Evolutionary conservation across 1,140 invertebrate species (phyloP), one percentile per base, ranked within the genome.

Genomic region (Monomorium pharaonis): DNA sequence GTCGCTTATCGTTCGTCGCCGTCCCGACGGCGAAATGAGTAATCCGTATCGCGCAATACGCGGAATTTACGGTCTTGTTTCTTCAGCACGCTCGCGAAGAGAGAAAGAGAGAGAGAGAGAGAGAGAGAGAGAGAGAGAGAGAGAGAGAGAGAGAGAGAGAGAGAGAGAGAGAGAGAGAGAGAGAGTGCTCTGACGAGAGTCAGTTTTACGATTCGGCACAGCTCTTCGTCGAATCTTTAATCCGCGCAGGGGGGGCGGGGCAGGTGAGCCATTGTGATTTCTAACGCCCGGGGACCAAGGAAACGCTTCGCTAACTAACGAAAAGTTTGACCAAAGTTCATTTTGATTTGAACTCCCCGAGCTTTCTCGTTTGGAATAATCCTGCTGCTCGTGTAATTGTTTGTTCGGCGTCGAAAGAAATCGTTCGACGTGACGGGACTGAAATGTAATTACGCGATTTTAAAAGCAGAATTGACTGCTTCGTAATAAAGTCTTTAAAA

Each of bases 281-380:
- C 27, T 12, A 37, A 18, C 24, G 24, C 9, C 12, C 42, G 44
- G 16, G 37, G 33, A 21, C 75, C 21, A 2, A 14, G 51, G 51
- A 21, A 56, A 33, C 67, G 27, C n/a, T 47, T 33, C 18, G 24
- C 78, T 37, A 83, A 74, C 54, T 74, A n/a, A n/a, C 30, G 51
- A n/a, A 83, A 74, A 83, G 37, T 72, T 83, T 58, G 14, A 33
- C 24, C 37, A 47, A 42, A 83, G 65, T 83, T 80, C 77, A 16
- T 37, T 37, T 69, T 72, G 42, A 4, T 69, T 69, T 44, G 44
- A 72, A 72, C 67, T 83, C 33, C 12, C 67, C 14, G n/a, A 30
- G 72, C 24, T 58, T 21, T 58, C 78, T 10, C 42, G 27, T 83
- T 67, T 60, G 49, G 14, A 70, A 56, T 70, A 81, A 81, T 7